Base-by-base conservation (phyloP, 2,797 vertebrate species). In the Coreius guichenoti region DNA sequence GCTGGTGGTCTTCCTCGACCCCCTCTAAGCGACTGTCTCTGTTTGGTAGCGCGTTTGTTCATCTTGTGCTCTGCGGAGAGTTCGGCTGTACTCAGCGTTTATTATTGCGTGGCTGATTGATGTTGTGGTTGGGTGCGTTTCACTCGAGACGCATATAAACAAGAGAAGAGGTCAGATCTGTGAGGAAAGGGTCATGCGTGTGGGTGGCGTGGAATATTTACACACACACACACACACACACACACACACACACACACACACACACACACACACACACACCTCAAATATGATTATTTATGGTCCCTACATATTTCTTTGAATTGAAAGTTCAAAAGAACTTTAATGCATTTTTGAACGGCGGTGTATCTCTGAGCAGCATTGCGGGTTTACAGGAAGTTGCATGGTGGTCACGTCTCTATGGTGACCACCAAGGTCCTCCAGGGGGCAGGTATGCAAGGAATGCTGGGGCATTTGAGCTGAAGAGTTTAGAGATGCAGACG, bases 391-490 rank as follows among this genome's bases (percentile, higher is more conserved):
- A 78, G 80, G 80, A 81, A 56, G 70, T 81, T 81, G 47, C 70
- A 58, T 47, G 79, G 70, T 43, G 70, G 45, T 86, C 79, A n/a
- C 11, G 31, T 86, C 74, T 70, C 85, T 72, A 78, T 86, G 73
- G 85, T 78, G 80, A 86, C 80, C 85, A 78, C 33, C 54, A 69
- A 78, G 80, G 80, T 77, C 49, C 63, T 78, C 65, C 51, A 19
- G 69, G 81, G 43, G 58, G 61, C 65, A 67, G 86, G 86, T 82
- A 87, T 87, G 86, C 74, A 5, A 84, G 82, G 82, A 87, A 87
- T 84, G 82, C 81, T 78, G 68, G 80, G 80, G 80, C 74, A 83
- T 77, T 54, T 78, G 67, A 63, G 23, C 63, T 36, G n/a, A 82
- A 61, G 73, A 39, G 33, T 39, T 70, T 17, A 56, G 45, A 79